A percentile compares a stretch with the other conserved stretches of the same genome.
phyloP scores from a whole-genome alignment of 2,113 vertebrate genomes.

The Saccopteryx bilineata region DNA sequence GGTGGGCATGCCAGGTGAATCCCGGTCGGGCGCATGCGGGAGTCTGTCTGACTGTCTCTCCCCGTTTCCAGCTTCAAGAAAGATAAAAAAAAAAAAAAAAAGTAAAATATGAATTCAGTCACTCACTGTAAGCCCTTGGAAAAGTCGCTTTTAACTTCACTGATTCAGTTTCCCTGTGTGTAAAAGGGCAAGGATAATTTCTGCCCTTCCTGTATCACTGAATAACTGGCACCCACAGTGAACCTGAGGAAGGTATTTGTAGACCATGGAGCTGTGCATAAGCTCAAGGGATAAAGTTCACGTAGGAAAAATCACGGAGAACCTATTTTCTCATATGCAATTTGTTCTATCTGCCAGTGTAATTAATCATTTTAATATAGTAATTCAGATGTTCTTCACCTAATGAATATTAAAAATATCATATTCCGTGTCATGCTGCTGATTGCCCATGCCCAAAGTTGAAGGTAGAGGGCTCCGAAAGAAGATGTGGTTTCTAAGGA shows the following conservation, averaged over 20 bases:
- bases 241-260: background rate
- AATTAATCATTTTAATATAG: constrained; percentile 15
- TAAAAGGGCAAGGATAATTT: background rate
- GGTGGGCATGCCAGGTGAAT: no score
- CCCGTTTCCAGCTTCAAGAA: no score
- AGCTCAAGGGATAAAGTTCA: background rate
- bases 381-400: constrained; percentile 28
- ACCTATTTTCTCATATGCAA: background rate
- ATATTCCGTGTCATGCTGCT: background rate
- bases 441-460: background rate
- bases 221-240: background rate
- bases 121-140: background rate
- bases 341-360: background rate
- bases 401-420: constrained; percentile 33
- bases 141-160: background rate
- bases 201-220: background rate
- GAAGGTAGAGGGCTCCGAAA: constrained; percentile 38
- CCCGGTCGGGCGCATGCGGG: no score
- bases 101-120: background rate
- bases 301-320: background rate
- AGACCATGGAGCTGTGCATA: background rate
- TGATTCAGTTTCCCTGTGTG: background rate
- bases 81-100: no score
- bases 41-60: no score
- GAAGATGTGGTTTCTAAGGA: constrained; percentile 41